Percentiles rank a stretch among this genome's conserved stretches.
phyloP scores from a whole-genome alignment of 2,797 vertebrate genomes.

The Pachyuromys duprasi region DNA sequence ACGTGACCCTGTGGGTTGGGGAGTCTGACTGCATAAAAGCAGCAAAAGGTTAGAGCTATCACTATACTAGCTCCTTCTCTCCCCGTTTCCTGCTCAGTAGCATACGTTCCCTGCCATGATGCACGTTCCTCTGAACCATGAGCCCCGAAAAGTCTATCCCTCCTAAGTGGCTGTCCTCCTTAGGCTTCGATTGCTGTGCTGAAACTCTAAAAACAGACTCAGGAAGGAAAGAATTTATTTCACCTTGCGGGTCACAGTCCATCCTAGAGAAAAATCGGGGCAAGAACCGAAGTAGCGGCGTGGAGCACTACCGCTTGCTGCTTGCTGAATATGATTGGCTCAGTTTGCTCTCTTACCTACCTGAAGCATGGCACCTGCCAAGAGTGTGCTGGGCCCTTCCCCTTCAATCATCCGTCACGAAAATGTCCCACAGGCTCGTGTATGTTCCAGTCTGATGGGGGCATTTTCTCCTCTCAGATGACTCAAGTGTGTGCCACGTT shows the following conservation, averaged over 20 bases:
- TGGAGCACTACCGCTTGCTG: not conserved
- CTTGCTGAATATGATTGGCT: not conserved
- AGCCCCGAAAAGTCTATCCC: not conserved
- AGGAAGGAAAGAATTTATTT: not conserved
- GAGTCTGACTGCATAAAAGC: not conserved
- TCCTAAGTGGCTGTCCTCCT: not conserved
- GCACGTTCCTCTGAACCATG: not conserved
- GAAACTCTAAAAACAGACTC: not conserved
- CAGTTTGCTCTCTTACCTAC: not conserved
- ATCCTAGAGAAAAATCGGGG: not conserved
- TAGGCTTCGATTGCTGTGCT: not conserved
- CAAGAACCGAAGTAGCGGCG: not conserved
- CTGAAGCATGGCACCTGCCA: not conserved
- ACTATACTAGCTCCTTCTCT: too few species aligned
- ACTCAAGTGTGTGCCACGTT: not conserved
- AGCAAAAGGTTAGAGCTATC: not conserved
- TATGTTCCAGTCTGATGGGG: not conserved
- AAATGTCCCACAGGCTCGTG: not conserved
- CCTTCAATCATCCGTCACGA: not conserved
- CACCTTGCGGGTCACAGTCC: not conserved
- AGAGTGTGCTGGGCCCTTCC: not conserved
- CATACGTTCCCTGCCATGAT: not conserved
- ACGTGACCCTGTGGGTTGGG: not conserved
- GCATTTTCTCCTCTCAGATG: not conserved
- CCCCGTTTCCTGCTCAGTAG: not conserved